phyloP scores from a whole-genome alignment of 2,797 vertebrate species.

The Artibeus jamaicensis region DNA sequence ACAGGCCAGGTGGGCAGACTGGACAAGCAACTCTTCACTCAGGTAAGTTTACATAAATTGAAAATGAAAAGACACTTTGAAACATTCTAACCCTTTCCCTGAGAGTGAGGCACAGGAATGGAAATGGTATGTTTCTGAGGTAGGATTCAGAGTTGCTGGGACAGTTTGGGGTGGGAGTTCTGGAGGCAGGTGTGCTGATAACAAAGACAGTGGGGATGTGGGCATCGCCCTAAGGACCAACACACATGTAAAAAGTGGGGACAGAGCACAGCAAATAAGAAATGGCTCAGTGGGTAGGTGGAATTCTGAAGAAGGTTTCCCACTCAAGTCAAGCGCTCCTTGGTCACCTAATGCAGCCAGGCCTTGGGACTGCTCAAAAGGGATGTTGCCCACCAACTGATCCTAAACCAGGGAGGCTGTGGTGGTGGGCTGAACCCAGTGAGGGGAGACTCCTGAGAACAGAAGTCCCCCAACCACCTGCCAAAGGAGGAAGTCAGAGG shows the following conservation, averaged over 20 bases:
- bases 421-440: no score
- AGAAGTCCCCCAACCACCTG: neutral
- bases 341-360: neutral
- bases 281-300: rapidly evolving
- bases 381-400: neutral
- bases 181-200: no score
- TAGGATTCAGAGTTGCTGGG: neutral
- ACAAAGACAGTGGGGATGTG: no score
- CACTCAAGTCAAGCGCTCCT: no score
- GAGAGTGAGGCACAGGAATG: neutral
- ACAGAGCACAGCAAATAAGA: neutral
- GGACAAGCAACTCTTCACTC: neutral
- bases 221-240: neutral
- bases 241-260: neutral
- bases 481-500: neutral
- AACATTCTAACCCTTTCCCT: neutral
- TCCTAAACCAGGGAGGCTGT: neutral
- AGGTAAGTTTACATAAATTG: neutral
- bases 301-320: neutral
- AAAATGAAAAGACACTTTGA: neutral
- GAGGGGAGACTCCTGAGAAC: neutral
- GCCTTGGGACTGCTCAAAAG: neutral
- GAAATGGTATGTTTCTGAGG: neutral
- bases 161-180: neutral
- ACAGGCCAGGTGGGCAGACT: neutral